Evolutionary conservation across 2,113 vertebrate species (phyloP).

Genomic region (Cariama cristata): DNA sequence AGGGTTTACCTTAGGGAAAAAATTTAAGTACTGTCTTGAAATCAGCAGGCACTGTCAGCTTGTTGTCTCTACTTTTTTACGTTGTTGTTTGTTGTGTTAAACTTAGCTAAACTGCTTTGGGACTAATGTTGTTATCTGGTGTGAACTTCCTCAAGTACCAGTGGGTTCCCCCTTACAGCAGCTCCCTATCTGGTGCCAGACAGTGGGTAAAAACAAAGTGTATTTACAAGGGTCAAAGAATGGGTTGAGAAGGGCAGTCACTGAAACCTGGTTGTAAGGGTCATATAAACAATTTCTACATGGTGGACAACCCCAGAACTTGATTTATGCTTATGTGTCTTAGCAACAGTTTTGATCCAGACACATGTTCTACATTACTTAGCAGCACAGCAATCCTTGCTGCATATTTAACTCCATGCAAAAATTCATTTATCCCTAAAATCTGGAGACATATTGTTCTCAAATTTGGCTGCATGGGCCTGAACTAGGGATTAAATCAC

Average conservation of each 20-base stretch:
- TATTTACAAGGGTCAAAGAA: background rate
- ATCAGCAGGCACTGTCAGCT: background rate
- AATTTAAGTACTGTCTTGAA: background rate
- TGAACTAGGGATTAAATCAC: background rate
- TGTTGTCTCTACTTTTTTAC: background rate
- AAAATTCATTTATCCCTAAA: background rate
- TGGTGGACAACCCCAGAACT: background rate
- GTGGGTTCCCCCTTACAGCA: background rate
- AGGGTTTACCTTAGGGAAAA: background rate
- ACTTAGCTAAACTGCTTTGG: background rate
- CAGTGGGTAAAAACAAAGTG: background rate
- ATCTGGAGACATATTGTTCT: accelerated
- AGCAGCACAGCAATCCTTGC: background rate
- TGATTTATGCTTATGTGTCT: background rate
- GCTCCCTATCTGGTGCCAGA: background rate
- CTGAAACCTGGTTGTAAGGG: background rate
- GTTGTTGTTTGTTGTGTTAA: background rate
- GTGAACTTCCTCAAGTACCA: background rate
- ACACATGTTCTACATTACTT: background rate
- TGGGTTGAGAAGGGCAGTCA: accelerated
- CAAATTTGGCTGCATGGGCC: accelerated
- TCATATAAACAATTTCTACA: background rate
- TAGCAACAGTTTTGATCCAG: background rate
- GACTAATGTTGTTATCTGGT: background rate
- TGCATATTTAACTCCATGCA: accelerated